Evolutionary conservation across 2,888 invertebrate species (phyloP).

Genomic region (Nomada fucata): DNA sequence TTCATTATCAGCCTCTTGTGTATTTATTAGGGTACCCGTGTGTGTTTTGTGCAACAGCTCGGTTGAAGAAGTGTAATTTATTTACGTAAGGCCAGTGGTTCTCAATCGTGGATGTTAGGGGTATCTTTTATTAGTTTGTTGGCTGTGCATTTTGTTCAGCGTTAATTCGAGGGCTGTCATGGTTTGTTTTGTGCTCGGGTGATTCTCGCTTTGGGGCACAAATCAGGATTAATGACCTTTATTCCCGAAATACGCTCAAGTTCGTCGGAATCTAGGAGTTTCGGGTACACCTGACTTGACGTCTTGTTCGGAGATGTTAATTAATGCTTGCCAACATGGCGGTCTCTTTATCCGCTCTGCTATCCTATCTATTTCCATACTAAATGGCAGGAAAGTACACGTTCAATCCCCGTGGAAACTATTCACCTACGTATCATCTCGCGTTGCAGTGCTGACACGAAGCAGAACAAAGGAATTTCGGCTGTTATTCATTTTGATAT

Average conservation of each 20-base stretch:
- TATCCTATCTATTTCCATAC: slow-evolving; percentile 46
- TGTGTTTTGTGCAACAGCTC: too few species aligned
- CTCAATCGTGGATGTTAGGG: too few species aligned
- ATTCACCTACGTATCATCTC: slow-evolving; percentile 41
- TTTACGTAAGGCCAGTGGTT: too few species aligned
- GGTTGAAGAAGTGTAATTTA: too few species aligned
- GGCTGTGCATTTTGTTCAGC: too few species aligned
- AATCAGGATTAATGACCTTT: slow-evolving; percentile 54
- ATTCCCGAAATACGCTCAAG: slow-evolving; percentile 47
- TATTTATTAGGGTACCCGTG: too few species aligned
- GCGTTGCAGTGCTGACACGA: neutral
- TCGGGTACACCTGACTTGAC: slow-evolving; percentile 49
- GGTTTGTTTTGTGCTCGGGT: slow-evolving; percentile 5
- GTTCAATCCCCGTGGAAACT: slow-evolving; percentile 6
- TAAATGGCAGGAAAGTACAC: slow-evolving; percentile 46
- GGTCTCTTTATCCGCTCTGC: slow-evolving; percentile 51
- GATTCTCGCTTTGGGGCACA: slow-evolving; percentile 42
- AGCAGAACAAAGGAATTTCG: slow-evolving; percentile 30
- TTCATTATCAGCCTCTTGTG: too few species aligned
- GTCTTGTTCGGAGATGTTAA: slow-evolving; percentile 58
- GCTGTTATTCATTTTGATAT: slow-evolving; percentile 1
- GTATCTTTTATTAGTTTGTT: too few species aligned
- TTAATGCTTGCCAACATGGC: slow-evolving; percentile 57
- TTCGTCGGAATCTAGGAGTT: slow-evolving; percentile 34
- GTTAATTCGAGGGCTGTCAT: neutral